Percentiles rank a stretch among this genome's conserved stretches.
These are phyloP conservation scores for Hydrolagus colliei DNA, from an alignment of 2,797 vertebrate genomes.

Conservation along the genomic window DNA sequence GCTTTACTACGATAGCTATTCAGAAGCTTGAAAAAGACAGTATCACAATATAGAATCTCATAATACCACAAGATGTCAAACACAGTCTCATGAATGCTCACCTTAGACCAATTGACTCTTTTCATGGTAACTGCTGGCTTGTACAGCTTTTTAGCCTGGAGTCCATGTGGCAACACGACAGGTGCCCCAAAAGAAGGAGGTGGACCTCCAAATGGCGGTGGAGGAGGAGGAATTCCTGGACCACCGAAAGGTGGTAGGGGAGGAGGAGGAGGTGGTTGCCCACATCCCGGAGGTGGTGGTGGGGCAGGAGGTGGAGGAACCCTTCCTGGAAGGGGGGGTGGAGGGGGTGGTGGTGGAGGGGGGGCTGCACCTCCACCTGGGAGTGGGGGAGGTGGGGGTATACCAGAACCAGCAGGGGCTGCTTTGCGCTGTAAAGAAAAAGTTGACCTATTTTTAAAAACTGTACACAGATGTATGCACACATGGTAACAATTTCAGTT, in stretches of 20 bases:
- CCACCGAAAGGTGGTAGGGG: slow-evolving; percentile 68
- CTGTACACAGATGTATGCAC: too few species aligned
- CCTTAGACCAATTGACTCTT: slow-evolving; percentile 95
- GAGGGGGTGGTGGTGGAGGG: slow-evolving; percentile 59
- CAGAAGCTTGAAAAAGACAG: too few species aligned
- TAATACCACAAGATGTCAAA: neutral
- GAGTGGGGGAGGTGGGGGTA: slow-evolving; percentile 46
- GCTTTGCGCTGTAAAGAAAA: slow-evolving; percentile 42
- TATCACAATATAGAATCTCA: too few species aligned
- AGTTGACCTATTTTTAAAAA: neutral
- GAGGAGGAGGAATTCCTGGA: slow-evolving; percentile 58
- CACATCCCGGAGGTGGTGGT: slow-evolving; percentile 43
- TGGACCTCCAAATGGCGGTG: slow-evolving; percentile 50
- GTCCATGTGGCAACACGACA: slow-evolving; percentile 72
- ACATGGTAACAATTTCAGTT: too few species aligned
- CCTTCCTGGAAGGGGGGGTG: slow-evolving; percentile 53
- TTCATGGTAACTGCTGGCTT: slow-evolving; percentile 82
- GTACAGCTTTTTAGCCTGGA: slow-evolving; percentile 82
- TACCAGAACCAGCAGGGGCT: slow-evolving; percentile 43
- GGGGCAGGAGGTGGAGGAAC: slow-evolving; percentile 46
- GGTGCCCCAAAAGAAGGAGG: slow-evolving; percentile 48
- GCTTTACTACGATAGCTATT: too few species aligned
- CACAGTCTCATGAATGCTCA: slow-evolving; percentile 44
- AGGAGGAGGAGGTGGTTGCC: slow-evolving; percentile 55
- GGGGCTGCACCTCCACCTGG: slow-evolving; percentile 47